Percentiles rank a stretch among this genome's conserved stretches.
Evolutionary conservation across 1,140 invertebrate species (phyloP).

Genomic region (Acyrthosiphon pisum): DNA sequence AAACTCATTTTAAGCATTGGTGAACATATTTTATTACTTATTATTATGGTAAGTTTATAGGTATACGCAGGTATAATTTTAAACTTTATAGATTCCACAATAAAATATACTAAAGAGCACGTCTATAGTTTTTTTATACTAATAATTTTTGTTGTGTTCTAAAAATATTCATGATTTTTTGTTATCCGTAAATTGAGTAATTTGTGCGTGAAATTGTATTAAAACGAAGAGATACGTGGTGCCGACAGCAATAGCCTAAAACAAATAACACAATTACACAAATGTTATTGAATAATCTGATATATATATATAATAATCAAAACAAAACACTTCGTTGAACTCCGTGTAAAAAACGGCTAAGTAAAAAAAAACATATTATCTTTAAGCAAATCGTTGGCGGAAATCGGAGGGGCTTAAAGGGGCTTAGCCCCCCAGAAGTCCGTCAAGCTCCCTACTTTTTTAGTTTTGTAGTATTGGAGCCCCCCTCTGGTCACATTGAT

Average conservation of each 20-base stretch:
- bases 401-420: too few relatives aligned
- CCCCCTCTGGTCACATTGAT: too few relatives aligned
- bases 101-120: background rate
- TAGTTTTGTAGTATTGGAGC: too few relatives aligned
- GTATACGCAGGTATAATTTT: background rate
- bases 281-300: background rate
- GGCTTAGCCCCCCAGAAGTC: too few relatives aligned
- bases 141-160: background rate
- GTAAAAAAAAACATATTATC: too few relatives aligned
- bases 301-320: background rate
- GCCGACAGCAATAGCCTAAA: constrained; percentile 18
- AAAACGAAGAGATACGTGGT: constrained; percentile 31
- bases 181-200: background rate
- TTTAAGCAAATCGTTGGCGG: too few relatives aligned
- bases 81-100: background rate
- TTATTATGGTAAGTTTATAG: background rate
- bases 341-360: too few relatives aligned
- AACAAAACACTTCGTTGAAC: too few relatives aligned
- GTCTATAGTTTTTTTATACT: background rate
- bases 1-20: background rate
- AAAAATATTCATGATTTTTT: background rate
- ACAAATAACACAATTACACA: background rate
- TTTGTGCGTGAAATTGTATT: constrained; percentile 27
- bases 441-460: too few relatives aligned
- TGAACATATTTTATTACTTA: background rate